These are phyloP conservation scores for Rhingia campestris DNA, from an alignment of 2,888 invertebrate genomes.

Conservation along the genomic window DNA sequence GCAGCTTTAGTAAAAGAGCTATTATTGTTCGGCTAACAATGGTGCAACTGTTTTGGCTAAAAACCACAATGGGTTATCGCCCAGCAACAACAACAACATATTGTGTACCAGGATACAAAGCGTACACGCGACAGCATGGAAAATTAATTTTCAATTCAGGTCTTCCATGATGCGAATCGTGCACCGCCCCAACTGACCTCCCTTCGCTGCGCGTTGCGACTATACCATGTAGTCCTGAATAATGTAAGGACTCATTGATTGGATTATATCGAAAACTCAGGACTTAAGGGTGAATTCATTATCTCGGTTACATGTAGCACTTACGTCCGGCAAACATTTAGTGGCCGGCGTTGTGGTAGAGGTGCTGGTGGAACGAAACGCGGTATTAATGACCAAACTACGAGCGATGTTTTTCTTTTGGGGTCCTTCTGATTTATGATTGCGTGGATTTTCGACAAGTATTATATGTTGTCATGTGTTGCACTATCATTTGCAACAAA, in stretches of 20 bases:
- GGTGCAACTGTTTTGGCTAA: conserved; percentile 67
- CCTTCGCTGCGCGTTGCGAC: neutral
- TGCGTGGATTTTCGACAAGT: conserved; percentile 42
- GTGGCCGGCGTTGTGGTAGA: conserved; percentile 48
- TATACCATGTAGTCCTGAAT: conserved; percentile 43
- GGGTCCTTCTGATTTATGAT: conserved; percentile 63
- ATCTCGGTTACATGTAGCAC: conserved; percentile 64
- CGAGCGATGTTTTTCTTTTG: conserved; percentile 43
- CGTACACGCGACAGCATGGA: conserved; percentile 60
- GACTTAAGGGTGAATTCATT: conserved; percentile 63
- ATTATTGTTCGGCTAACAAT: conserved; percentile 65
- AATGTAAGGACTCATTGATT: conserved; percentile 70
- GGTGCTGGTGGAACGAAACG: conserved; percentile 5
- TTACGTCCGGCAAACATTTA: conserved; percentile 62
- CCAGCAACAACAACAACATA: conserved; percentile 50
- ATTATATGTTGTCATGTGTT: conserved; percentile 26
- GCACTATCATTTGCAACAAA: conserved; percentile 67
- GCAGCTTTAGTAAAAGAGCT: conserved; percentile 31
- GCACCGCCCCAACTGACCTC: neutral
- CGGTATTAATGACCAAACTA: conserved; percentile 55
- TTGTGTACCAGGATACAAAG: conserved; percentile 17
- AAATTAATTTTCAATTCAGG: conserved; percentile 69
- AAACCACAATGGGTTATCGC: conserved; percentile 64
- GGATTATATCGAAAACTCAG: conserved; percentile 65
- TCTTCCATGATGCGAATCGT: conserved; percentile 24